Base-by-base conservation (phyloP, 2,888 invertebrate genomes). In the Cosmia trapezina region DNA sequence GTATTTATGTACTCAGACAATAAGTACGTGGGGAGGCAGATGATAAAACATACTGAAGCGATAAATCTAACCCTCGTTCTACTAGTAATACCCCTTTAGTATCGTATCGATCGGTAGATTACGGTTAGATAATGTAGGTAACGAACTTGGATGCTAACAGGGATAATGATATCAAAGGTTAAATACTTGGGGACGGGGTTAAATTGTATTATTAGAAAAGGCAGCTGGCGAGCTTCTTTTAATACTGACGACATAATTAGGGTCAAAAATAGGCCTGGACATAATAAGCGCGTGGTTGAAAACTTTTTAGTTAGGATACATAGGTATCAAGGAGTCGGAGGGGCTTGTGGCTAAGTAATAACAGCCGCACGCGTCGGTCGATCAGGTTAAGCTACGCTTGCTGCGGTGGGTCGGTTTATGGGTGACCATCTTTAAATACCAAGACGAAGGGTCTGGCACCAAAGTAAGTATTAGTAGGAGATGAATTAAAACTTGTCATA, bases 101-200 rank as follows among this genome's bases (percentile, higher is more conserved):
- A 81, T 79, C 70, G 72, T 82, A 80, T 77, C 84, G 84, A 88
- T 89, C 85, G 73, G 73, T 67, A 85, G 88, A 89, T 89, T 83
- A 86, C 28, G 37, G 56, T 73, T 62, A 70, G 87, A 87, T 89
- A 85, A 83, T 60, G 47, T 61, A 61, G 70, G 62, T 70, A 73
- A 63, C 56, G 45, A 63, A 62, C 33, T 41, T 64, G 12, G 28
- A 61, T 49, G 69, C 62, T 80, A 73, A 49, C 54, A 43, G 43
- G 82, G 73, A 67, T 73, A 79, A 68, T 73, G 51, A 70, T 79
- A 79, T 78, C 12, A 83, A 14, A 53, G 67, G 65, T 68, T 67
- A 72, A 60, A 54, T 68, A 49, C 37, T 59, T 28, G 28, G 59
- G 82, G 49, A 76, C 17, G 45, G 60, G 60, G 77, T 81, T 53